Evolutionary conservation across 2,797 vertebrate species (phyloP).

Genomic region (Sciurus vulgaris): DNA sequence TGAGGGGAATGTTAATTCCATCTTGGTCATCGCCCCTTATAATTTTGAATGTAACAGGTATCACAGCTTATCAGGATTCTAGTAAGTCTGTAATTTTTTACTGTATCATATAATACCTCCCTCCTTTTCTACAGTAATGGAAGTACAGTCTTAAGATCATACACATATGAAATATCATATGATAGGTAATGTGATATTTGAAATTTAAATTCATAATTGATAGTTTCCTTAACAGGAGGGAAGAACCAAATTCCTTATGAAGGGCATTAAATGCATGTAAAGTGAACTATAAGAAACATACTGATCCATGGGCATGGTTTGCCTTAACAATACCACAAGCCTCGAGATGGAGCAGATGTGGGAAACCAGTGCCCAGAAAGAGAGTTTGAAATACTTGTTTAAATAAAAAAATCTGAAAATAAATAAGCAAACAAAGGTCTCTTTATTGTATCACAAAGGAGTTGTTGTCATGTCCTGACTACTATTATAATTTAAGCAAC

Average conservation of each 20-base stretch:
- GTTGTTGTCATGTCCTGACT: not conserved
- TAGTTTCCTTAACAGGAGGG: not conserved
- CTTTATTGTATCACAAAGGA: not conserved
- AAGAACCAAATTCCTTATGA: not conserved
- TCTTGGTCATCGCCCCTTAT: not conserved
- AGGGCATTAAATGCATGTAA: not conserved
- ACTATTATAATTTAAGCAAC: not conserved
- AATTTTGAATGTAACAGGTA: not conserved
- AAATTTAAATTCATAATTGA: not conserved
- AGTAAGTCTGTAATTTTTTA: not conserved
- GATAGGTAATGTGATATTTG: not conserved
- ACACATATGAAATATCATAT: not conserved
- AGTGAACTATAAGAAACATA: not conserved
- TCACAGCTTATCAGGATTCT: not conserved
- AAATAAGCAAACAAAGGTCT: not conserved
- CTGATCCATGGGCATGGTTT: not conserved
- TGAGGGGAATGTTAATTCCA: not conserved
- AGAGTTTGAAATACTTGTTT: not conserved
- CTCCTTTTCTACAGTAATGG: not conserved
- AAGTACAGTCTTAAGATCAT: not conserved
- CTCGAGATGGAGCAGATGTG: not conserved
- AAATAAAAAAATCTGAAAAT: constrained; percentile 56
- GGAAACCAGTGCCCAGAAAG: constrained; percentile 8
- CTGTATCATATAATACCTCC: not conserved
- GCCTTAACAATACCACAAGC: not conserved